These are phyloP conservation scores for Sphenopsis melanotis DNA, from an alignment of 2,797 vertebrate genomes.

Conservation along the genomic window DNA sequence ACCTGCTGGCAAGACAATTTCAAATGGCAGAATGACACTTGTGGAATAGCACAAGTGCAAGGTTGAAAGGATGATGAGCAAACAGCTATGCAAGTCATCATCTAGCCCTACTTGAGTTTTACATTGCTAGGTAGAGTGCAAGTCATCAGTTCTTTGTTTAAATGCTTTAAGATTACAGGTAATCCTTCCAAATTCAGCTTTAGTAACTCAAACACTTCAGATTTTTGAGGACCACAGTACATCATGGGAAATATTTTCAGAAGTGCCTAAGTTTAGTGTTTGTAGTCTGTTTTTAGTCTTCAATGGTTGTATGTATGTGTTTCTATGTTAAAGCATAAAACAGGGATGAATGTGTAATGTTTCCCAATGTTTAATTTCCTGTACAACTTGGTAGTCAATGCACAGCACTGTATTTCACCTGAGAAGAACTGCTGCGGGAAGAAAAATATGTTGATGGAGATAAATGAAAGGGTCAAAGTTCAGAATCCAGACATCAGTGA, in stretches of 20 bases:
- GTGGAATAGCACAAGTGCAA: neutral
- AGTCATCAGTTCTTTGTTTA: neutral
- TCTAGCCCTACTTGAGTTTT: neutral
- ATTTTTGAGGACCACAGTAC: neutral
- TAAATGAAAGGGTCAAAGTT: neutral
- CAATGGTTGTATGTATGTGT: neutral
- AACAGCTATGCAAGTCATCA: neutral
- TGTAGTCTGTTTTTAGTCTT: neutral
- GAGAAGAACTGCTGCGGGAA: neutral
- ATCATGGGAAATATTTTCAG: neutral
- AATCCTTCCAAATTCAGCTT: neutral
- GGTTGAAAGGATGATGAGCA: neutral
- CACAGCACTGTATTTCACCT: neutral
- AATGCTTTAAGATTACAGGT: neutral
- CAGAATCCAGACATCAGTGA: neutral
- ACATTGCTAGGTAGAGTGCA: neutral
- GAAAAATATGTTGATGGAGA: neutral
- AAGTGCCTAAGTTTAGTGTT: neutral
- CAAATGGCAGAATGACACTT: neutral
- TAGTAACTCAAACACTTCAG: neutral
- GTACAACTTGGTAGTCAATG: neutral
- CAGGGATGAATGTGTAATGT: neutral
- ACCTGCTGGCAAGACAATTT: constrained; percentile 25
- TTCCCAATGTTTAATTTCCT: neutral
- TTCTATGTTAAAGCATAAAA: neutral